A percentile compares a stretch with the other conserved stretches of the same genome.
phyloP scores from a whole-genome alignment of 2,113 vertebrate genomes.

The Oreotrochilus melanogaster region DNA sequence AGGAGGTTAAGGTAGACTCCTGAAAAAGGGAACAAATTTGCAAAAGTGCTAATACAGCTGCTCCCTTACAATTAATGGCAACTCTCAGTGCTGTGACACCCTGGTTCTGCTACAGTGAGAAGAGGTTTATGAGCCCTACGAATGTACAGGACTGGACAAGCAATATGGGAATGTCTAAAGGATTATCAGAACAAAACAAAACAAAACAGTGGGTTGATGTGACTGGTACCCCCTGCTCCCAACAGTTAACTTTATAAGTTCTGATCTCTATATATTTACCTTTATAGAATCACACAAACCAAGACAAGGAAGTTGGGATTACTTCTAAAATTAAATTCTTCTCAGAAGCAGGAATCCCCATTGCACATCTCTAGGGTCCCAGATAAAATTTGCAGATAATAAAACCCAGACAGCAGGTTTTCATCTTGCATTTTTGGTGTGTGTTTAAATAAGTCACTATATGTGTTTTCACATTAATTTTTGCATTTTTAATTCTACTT shows the following conservation, averaged over 20 bases:
- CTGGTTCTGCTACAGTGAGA: neutral
- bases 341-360: neutral
- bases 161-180: neutral
- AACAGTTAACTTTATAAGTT: neutral
- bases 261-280: neutral
- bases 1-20: neutral
- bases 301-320: neutral
- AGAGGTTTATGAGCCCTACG: neutral
- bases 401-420: neutral
- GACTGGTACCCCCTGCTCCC: neutral
- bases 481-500: neutral
- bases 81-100: neutral
- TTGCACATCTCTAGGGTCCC: neutral
- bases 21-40: neutral
- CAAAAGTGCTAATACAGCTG: neutral
- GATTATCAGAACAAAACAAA: neutral
- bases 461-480: neutral
- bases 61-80: neutral
- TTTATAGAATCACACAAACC: neutral
- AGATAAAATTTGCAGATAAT: neutral
- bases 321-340: neutral
- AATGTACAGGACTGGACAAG: neutral
- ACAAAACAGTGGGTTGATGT: neutral
- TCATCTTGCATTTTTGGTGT: neutral
- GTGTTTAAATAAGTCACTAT: neutral